Conservation (phyloP, 2,797 vertebrate genomes). For the Crotalus adamanteus region DNA sequence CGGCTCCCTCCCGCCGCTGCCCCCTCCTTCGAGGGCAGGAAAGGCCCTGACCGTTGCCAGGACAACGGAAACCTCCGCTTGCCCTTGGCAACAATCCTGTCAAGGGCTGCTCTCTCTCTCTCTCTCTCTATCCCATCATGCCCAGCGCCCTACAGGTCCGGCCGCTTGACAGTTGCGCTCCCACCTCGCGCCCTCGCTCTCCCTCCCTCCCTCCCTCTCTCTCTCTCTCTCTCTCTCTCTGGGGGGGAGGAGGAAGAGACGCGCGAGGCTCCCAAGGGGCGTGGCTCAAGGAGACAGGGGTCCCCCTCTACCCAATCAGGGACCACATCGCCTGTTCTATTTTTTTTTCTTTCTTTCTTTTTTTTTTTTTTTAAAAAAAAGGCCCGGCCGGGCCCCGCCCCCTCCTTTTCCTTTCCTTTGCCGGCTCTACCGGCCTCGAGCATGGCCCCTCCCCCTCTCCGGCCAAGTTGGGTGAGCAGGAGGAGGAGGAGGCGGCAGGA, state of each 20-base stretch:
- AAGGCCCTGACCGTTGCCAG: constrained; percentile 32
- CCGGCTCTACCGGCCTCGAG: neutral
- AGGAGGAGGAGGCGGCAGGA: neutral
- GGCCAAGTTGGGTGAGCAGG: neutral
- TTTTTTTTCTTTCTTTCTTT: no score
- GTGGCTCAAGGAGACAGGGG: constrained; percentile 10
- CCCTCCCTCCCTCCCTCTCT: neutral
- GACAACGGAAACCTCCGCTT: constrained; percentile 21
- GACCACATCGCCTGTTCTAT: neutral
- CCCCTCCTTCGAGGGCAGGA: neutral
- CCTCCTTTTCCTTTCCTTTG: neutral
- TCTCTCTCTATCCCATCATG: constrained; percentile 20
- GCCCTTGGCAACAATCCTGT: constrained; percentile 30
- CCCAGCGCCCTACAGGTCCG: neutral
- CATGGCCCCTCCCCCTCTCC: neutral
- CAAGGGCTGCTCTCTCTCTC: neutral
- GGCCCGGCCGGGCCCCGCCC: neutral
- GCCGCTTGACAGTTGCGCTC: constrained; percentile 1
- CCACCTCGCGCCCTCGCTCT: neutral
- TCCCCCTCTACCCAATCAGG: neutral
- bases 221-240: no score
- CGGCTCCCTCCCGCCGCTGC: neutral
- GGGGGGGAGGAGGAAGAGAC: neutral
- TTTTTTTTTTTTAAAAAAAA: no score
- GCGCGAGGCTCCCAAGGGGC: neutral